A percentile compares a stretch with the other conserved stretches of the same genome.
These are phyloP conservation scores for Streblospio benedicti DNA, from an alignment of 1,140 invertebrate species.

Conservation along the genomic window DNA sequence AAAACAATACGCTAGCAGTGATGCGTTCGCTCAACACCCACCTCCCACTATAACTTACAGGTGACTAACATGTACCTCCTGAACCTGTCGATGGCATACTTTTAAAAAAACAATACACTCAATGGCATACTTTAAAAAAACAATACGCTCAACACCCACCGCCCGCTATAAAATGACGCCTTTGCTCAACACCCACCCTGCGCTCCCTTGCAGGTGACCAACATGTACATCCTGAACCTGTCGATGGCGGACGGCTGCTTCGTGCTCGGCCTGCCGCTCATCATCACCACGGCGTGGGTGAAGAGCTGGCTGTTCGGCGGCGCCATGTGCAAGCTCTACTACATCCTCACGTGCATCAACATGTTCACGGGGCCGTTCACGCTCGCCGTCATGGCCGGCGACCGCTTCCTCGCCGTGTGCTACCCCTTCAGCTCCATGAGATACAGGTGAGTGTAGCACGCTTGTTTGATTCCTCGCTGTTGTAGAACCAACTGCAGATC, in stretches of 20 bases:
- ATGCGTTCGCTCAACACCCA: no score
- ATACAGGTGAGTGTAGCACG: no score
- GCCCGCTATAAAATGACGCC: no score
- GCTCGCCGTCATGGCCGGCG: constrained; percentile 88
- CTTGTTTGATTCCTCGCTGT: no score
- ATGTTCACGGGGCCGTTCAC: constrained; percentile 91
- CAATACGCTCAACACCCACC: no score
- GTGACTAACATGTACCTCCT: constrained; percentile 95
- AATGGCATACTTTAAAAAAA: no score
- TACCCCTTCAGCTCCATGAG: constrained; percentile 83
- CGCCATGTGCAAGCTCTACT: constrained; percentile 72
- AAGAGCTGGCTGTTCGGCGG: constrained; percentile 82
- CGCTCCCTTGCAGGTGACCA: no score
- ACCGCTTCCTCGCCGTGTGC: constrained; percentile 92
- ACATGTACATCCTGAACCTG: constrained; percentile 91
- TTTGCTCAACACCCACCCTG: no score
- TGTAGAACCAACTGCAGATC: no score
- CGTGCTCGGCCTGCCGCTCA: constrained; percentile 82
- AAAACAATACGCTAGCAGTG: no score
- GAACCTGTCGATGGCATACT: constrained; percentile 90
- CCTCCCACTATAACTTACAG: no score
- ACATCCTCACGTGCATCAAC: constrained; percentile 88
- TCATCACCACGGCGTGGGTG: constrained; percentile 76
- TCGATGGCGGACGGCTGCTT: constrained; percentile 94
- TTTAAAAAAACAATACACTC: no score